Conservation (phyloP, 2,113 vertebrate species). For the Hydrolagus affinis region DNA sequence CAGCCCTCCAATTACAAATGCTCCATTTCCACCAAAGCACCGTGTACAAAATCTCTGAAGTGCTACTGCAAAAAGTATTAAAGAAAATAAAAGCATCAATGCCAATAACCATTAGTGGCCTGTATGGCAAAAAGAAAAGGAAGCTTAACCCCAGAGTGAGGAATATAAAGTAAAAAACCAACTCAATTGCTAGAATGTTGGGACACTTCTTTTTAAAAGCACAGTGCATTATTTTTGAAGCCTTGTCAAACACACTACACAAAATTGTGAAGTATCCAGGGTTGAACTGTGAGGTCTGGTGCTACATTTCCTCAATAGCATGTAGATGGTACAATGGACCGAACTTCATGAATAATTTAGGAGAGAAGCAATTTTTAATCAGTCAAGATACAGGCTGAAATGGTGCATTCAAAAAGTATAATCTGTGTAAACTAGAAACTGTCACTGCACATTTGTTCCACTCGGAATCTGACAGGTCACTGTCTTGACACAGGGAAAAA, state of each 20-base stretch:
- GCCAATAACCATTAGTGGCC: no score
- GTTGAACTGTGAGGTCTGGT: constrained; percentile 45
- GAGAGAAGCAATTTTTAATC: constrained; percentile 39
- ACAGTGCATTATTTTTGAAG: neutral
- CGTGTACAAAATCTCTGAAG: no score
- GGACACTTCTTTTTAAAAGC: neutral
- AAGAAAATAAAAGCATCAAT: neutral
- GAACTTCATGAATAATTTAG: constrained; percentile 53
- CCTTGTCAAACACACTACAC: neutral
- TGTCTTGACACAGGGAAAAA: constrained; percentile 40
- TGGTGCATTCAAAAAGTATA: constrained; percentile 46
- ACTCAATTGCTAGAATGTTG: neutral
- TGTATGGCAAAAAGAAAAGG: neutral
- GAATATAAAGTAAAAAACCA: neutral
- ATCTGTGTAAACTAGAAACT: constrained; percentile 48
- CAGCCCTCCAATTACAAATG: neutral
- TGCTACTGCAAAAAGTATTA: neutral
- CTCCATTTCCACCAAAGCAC: neutral
- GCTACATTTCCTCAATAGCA: constrained; percentile 46
- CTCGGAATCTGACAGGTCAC: constrained; percentile 48
- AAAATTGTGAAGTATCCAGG: constrained; percentile 34
- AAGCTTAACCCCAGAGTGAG: neutral
- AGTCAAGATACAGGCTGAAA: constrained; percentile 49
- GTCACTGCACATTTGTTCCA: constrained; percentile 51
- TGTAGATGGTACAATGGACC: constrained; percentile 44